phyloP scores from a whole-genome alignment of 1,140 invertebrate genomes.

The Radopholus similis region DNA sequence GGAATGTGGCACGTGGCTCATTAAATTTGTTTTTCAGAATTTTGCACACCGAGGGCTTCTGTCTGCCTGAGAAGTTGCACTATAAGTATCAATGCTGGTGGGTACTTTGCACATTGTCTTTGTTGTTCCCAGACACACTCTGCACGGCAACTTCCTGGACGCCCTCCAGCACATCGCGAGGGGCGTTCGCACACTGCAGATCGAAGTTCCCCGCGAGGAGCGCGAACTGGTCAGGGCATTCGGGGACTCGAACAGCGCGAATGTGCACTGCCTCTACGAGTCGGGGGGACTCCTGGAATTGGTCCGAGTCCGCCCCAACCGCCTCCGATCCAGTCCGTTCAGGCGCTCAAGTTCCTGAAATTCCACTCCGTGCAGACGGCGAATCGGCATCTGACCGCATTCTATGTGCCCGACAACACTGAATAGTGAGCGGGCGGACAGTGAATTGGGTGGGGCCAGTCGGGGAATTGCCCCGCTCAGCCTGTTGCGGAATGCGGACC shows the following conservation, averaged over 20 bases:
- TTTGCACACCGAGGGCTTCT: slow-evolving; percentile 13
- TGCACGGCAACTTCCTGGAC: slow-evolving; percentile 11
- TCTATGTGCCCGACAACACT: slow-evolving; percentile 24
- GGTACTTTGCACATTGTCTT: background rate
- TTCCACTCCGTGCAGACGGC: slow-evolving; percentile 12
- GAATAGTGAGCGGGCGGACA: slow-evolving; percentile 3
- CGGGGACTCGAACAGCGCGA: slow-evolving; percentile 2
- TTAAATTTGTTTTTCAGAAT: slow-evolving; percentile 8
- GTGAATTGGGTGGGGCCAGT: too few relatives aligned
- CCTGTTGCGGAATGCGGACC: slow-evolving; percentile 3
- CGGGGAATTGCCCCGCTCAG: background rate
- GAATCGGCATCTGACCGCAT: background rate
- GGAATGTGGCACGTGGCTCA: background rate
- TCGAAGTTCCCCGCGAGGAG: slow-evolving; percentile 2
- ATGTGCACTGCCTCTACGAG: too few relatives aligned
- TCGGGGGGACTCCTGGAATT: background rate
- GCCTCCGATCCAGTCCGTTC: background rate
- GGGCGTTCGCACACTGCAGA: slow-evolving; percentile 5
- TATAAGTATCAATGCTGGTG: background rate
- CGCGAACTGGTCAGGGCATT: slow-evolving; percentile 3
- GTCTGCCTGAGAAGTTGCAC: background rate
- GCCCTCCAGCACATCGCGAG: slow-evolving; percentile 4
- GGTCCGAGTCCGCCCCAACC: background rate
- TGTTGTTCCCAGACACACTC: background rate
- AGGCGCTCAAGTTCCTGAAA: slow-evolving; percentile 4